A percentile compares a stretch with the other conserved stretches of the same genome.
Conservation (phyloP, 2,797 vertebrate species). For the Oreochromis grahami region DNA sequence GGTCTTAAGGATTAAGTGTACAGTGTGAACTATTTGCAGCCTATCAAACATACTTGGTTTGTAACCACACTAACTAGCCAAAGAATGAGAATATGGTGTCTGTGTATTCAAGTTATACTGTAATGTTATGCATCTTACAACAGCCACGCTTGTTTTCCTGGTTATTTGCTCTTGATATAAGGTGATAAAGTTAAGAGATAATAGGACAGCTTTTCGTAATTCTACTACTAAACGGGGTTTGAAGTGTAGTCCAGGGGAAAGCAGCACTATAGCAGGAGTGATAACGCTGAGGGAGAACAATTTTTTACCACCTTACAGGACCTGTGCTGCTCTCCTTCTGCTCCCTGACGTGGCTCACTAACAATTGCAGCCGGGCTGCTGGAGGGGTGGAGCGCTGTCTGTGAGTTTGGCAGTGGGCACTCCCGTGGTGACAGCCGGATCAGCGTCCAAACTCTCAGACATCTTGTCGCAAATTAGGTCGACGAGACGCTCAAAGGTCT, state of each 20-base stretch:
- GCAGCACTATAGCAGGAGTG: constrained; percentile 47
- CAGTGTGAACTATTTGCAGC: constrained; percentile 44
- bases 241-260: constrained; percentile 54
- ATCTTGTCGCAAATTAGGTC: constrained; percentile 99
- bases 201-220: constrained; percentile 47
- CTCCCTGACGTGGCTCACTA: constrained; percentile 70
- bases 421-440: constrained; percentile 81
- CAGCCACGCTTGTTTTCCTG: constrained; percentile 44
- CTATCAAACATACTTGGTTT: constrained; percentile 41
- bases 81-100: constrained; percentile 35
- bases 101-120: constrained; percentile 50
- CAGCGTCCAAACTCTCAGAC: constrained; percentile 92
- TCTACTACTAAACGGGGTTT: constrained; percentile 54
- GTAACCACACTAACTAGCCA: constrained; percentile 39
- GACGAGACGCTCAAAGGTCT: constrained; percentile 94
- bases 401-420: constrained; percentile 89
- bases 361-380: constrained; percentile 90
- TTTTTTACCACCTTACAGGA: constrained; percentile 33
- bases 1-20: constrained; percentile 51
- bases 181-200: constrained; percentile 53
- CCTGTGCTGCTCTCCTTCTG: constrained; percentile 11
- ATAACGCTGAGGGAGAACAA: constrained; percentile 24
- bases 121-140: constrained; percentile 49
- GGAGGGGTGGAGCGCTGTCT: constrained; percentile 86
- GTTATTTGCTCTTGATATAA: constrained; percentile 58